Percentiles rank a stretch among this genome's conserved stretches.
phyloP scores from a whole-genome alignment of 2,113 vertebrate species.

The Cariama cristata region DNA sequence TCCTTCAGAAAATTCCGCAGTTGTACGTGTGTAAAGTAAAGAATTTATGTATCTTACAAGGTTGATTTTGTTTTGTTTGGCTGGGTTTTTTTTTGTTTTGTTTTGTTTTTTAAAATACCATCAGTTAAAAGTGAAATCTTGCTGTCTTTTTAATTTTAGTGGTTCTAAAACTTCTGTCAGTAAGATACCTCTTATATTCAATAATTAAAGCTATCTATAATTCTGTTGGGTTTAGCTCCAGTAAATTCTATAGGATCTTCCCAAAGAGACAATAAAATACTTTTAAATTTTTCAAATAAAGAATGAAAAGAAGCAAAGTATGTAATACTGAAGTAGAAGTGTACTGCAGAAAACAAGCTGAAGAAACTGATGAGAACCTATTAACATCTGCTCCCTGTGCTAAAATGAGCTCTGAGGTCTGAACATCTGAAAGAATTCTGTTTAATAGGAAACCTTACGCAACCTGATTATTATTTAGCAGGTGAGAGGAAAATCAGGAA shows the following conservation, averaged over 20 bases:
- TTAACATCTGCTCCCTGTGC: conserved; percentile 21
- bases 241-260: neutral
- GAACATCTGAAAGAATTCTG: conserved; percentile 17
- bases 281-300: neutral
- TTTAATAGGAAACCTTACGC: neutral
- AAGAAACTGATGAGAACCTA: conserved; percentile 17
- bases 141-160: neutral
- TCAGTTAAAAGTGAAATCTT: neutral
- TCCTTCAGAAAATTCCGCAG: neutral
- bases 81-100: neutral
- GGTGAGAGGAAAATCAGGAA: conserved; percentile 37
- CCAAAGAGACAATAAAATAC: neutral
- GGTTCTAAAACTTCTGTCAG: neutral
- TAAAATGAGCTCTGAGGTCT: conserved; percentile 25
- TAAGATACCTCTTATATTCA: neutral
- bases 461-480: conserved; percentile 34
- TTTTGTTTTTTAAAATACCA: neutral
- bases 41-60: neutral
- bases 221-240: neutral
- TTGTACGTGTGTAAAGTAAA: neutral
- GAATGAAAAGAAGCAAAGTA: neutral
- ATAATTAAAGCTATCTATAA: neutral
- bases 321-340: neutral
- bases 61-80: neutral
- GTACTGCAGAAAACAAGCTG: neutral